Conservation (phyloP, 2,888 invertebrate species). For the Trissolcus brochymenae region DNA sequence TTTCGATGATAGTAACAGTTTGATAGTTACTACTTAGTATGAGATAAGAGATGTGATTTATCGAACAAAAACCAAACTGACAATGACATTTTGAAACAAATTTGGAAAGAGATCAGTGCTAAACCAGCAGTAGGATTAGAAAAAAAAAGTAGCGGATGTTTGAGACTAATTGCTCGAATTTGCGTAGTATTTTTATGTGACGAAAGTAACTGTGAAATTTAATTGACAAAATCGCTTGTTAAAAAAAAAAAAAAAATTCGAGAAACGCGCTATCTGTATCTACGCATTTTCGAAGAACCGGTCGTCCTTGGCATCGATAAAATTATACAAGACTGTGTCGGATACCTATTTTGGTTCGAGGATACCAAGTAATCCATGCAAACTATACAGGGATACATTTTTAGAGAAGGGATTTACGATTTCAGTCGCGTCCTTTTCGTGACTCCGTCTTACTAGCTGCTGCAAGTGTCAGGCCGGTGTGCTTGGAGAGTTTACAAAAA, state of each 20-base stretch:
- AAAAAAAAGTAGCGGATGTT: background rate
- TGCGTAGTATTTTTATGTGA: background rate
- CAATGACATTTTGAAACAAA: conserved; percentile 14
- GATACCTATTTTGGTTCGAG: conserved; percentile 57
- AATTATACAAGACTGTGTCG: conserved; percentile 56
- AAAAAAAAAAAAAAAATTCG: no score
- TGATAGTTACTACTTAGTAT: conserved; percentile 23
- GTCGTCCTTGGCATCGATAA: conserved; percentile 59
- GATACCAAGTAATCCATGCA: conserved; percentile 53
- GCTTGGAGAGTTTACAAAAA: conserved; percentile 58
- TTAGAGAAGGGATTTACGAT: conserved; percentile 64
- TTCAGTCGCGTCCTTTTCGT: conserved; percentile 61
- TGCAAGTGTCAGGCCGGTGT: conserved; percentile 52
- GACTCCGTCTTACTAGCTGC: conserved; percentile 45
- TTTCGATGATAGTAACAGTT: conserved; percentile 21
- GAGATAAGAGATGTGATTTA: conserved; percentile 28
- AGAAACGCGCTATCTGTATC: conserved; percentile 49
- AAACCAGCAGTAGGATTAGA: background rate
- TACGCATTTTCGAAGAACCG: conserved; percentile 57
- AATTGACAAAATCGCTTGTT: no score
- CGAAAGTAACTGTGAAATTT: background rate
- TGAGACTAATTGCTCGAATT: background rate
- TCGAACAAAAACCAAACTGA: background rate
- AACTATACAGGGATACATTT: conserved; percentile 52
- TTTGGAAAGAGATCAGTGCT: conserved; percentile 8